Conservation (phyloP, 2,113 vertebrate species). For the Grallaria varia region DNA sequence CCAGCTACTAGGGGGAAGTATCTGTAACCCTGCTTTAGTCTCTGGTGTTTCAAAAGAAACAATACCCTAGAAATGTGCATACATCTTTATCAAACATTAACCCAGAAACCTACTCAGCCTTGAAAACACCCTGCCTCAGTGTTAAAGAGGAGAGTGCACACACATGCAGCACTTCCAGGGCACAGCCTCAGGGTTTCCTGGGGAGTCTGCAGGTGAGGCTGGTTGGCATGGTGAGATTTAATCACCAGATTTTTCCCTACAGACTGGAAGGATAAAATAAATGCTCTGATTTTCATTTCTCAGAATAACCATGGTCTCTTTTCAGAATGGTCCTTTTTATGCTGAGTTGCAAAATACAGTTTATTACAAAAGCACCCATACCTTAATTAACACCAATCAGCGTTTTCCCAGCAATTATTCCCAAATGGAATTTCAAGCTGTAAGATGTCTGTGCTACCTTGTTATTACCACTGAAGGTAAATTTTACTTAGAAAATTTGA, state of each 20-base stretch:
- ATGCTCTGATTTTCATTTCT: not conserved
- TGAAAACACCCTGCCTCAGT: not conserved
- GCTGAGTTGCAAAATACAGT: not conserved
- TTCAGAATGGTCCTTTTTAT: conserved; percentile 57
- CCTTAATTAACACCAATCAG: not conserved
- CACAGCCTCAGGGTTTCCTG: not conserved
- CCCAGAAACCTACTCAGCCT: not conserved
- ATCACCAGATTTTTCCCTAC: not conserved
- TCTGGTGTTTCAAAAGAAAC: not conserved
- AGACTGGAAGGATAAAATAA: not conserved
- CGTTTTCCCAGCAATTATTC: not conserved
- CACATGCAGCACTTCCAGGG: not conserved
- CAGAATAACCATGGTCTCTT: not conserved
- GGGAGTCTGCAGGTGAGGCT: not conserved
- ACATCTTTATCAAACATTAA: not conserved
- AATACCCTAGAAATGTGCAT: not conserved
- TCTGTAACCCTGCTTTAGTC: not conserved
- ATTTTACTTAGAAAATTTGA: not conserved
- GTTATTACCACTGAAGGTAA: not conserved
- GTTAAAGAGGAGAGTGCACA: not conserved
- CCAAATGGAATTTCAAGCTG: not conserved
- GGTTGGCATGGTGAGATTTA: not conserved
- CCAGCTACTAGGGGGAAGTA: not conserved
- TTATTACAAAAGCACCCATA: not conserved
- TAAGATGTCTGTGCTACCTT: not conserved